Percentiles rank a stretch among this genome's conserved stretches.
phyloP scores from a whole-genome alignment of 2,113 vertebrate genomes.

The Lepidothrix coronata region DNA sequence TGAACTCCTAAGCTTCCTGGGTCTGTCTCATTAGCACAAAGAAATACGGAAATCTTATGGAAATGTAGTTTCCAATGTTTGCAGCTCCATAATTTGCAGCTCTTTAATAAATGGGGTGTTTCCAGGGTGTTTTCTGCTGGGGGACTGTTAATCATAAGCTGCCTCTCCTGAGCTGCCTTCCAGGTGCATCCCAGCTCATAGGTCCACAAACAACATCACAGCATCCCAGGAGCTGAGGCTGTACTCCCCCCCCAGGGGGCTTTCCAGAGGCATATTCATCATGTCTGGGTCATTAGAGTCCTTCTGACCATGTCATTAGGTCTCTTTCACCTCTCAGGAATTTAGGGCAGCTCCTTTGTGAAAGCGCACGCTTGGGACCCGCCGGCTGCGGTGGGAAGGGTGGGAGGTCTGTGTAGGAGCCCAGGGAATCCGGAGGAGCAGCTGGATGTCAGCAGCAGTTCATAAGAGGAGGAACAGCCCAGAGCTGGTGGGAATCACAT shows the following conservation, averaged over 20 bases:
- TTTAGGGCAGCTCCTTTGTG: slow-evolving; percentile 22
- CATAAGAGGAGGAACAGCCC: neutral
- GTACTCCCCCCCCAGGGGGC: neutral
- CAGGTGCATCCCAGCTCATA: slow-evolving; percentile 2
- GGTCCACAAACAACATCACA: slow-evolving; percentile 32
- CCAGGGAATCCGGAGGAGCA: neutral
- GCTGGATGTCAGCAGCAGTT: slow-evolving; percentile 47
- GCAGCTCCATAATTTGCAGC: slow-evolving; percentile 40
- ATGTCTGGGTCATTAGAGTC: neutral
- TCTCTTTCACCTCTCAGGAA: slow-evolving; percentile 49
- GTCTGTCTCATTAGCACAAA: neutral
- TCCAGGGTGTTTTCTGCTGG: slow-evolving; percentile 30
- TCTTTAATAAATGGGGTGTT: slow-evolving; percentile 32
- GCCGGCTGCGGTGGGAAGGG: neutral
- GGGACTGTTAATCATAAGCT: slow-evolving; percentile 10
- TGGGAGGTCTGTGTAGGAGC: neutral
- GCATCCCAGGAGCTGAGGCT: neutral
- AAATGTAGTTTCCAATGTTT: slow-evolving; percentile 32
- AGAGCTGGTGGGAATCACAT: neutral
- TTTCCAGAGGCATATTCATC: neutral
- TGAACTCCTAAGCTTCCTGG: slow-evolving; percentile 6
- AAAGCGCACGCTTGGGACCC: neutral
- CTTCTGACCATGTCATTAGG: slow-evolving; percentile 24
- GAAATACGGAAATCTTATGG: slow-evolving; percentile 26
- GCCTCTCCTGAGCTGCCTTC: neutral